A percentile compares a stretch with the other conserved stretches of the same genome.
phyloP scores from a whole-genome alignment of 2,888 invertebrate species.

The Cyaniris semiargus region DNA sequence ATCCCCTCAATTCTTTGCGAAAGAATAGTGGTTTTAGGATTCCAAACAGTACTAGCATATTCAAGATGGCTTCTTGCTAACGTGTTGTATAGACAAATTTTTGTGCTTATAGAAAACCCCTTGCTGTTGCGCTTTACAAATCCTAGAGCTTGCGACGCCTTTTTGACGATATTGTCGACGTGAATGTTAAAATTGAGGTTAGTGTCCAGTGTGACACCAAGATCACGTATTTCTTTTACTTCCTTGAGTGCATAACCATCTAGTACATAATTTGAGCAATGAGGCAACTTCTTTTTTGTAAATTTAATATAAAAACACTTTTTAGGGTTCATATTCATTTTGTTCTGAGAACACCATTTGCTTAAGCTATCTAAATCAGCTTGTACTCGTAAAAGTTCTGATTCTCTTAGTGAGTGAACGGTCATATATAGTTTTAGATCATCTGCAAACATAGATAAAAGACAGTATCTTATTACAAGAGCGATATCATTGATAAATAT shows the following conservation, averaged over 20 bases:
- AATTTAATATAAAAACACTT: slow-evolving; percentile 25
- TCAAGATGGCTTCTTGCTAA: not conserved
- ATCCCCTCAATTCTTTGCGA: slow-evolving; percentile 1
- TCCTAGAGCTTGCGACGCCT: not conserved
- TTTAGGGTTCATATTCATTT: slow-evolving; percentile 2
- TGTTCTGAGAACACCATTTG: not conserved
- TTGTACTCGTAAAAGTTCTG: slow-evolving; percentile 2
- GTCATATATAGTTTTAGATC: slow-evolving; percentile 1
- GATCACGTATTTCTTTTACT: slow-evolving; percentile 13
- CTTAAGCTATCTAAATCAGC: not conserved
- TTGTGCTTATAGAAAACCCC: not conserved
- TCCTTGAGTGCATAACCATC: not conserved
- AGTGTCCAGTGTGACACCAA: not conserved
- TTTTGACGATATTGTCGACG: not conserved
- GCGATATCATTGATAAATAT: slow-evolving; percentile 11
- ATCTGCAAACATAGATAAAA: slow-evolving; percentile 1
- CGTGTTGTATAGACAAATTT: not conserved
- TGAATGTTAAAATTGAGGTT: not conserved
- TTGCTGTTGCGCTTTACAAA: not conserved
- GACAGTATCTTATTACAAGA: not conserved
- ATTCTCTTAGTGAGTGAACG: not conserved
- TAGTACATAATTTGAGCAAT: not conserved
- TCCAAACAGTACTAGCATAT: slow-evolving; percentile 3
- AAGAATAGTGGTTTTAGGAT: not conserved
- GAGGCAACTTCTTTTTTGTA: not conserved